Evolutionary conservation across 2,888 invertebrate species (phyloP), one percentile per base, ranked within the genome.

Genomic region (Eupelmus urozonus): DNA sequence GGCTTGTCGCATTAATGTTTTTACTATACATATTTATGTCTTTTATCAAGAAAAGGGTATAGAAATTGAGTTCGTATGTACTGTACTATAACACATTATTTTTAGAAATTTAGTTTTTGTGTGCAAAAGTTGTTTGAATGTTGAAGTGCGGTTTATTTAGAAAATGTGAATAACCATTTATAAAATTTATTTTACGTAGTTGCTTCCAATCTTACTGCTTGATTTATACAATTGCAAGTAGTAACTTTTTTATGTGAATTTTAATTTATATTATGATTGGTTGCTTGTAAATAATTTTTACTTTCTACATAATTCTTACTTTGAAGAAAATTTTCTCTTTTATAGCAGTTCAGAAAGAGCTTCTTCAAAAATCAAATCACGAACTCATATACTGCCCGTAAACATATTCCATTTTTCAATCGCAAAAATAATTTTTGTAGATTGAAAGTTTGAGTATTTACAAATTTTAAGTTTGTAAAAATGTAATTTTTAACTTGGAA

Each of bases 1-100:
- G 76, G 73, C 80, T 73, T 76, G 59, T 72, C 40, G 67, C 66
- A 49, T 74, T 74, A 49, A 51, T 72, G 60, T 70, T 67, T 42
- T 51, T 27, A 1, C 18, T 57, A 5, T 4, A 66, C 3, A 65
- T 65, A 45, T 11, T 29, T 34, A 66, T 23, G 13, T 49, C 67
- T 74, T 34, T 40, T 65, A 7, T 45, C 13, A 45, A 13, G 1
- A 45, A 49, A 69, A 25, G 34, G 23, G 66, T 45, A 57, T 66
- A 45, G 18, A 57, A 34, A 23, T 27, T 66, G 34, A 74, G 70
- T 29, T 62, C 51, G 66, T 73, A 55, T 63, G 25, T 67, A 55
- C 34, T 40, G 9, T 67, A 66, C 29, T 9, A n/a, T 62, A 60
- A 11, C 29, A 59, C 5, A 16, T 70, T 34, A 49, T 23, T 49